These are phyloP conservation scores for Platynereis dumerilii DNA, from an alignment of 2,888 invertebrate species.

Conservation along the genomic window DNA sequence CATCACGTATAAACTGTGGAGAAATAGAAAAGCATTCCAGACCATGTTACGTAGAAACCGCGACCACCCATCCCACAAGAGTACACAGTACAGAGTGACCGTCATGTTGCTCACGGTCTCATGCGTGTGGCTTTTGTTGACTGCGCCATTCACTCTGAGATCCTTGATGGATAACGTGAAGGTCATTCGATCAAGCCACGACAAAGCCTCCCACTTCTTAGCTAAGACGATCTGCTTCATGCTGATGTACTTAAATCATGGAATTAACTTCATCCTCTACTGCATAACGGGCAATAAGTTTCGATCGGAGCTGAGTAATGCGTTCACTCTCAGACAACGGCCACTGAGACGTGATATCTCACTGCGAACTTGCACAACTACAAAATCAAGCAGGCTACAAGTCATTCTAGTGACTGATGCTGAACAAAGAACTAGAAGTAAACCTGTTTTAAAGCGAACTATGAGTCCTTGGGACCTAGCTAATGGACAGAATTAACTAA, in stretches of 20 bases:
- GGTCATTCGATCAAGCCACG: not conserved
- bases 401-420: too few species aligned
- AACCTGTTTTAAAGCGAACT: too few species aligned
- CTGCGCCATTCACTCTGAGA: slow-evolving; percentile 26
- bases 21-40: not conserved
- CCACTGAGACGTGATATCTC: too few species aligned
- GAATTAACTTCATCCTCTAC: not conserved
- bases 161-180: not conserved
- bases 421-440: too few species aligned
- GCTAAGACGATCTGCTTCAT: not conserved
- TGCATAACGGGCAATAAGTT: slow-evolving; percentile 1
- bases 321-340: too few species aligned
- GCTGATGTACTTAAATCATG: slow-evolving; percentile 5
- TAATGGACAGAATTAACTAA: too few species aligned
- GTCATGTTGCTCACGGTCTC: slow-evolving; percentile 33
- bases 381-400: too few species aligned
- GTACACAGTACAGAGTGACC: slow-evolving; percentile 28
- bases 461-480: too few species aligned
- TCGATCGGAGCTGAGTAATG: not conserved
- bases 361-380: too few species aligned
- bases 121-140: slow-evolving; percentile 34
- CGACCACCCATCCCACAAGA: not conserved
- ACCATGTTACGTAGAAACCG: not conserved
- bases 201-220: not conserved
- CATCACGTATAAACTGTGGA: slow-evolving; percentile 39